Percentiles rank a stretch among this genome's conserved stretches.
These are phyloP conservation scores for Protodeltote pygarga DNA, from an alignment of 2,888 invertebrate genomes.

Conservation along the genomic window DNA sequence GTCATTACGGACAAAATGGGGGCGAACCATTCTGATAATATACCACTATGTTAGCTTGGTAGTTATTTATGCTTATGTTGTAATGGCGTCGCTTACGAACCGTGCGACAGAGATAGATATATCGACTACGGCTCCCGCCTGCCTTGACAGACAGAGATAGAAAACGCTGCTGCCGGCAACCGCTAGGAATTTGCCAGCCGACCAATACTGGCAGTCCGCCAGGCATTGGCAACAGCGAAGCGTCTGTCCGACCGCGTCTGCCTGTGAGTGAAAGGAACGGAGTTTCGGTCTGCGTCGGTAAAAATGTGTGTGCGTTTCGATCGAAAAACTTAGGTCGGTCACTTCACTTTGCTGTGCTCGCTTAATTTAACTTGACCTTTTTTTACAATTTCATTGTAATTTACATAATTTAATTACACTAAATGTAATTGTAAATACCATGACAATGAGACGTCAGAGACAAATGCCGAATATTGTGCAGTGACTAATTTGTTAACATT, in stretches of 20 bases:
- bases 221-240: constrained; percentile 70
- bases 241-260: constrained; percentile 59
- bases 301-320: constrained; percentile 48
- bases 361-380: constrained; percentile 38
- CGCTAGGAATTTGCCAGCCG: constrained; percentile 72
- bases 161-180: constrained; percentile 52
- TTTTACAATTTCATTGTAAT: constrained; percentile 55
- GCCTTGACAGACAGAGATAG: constrained; percentile 61
- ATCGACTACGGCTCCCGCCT: constrained; percentile 13
- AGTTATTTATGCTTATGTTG: constrained; percentile 53
- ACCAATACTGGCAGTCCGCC: constrained; percentile 76
- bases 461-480: constrained; percentile 20
- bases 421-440: constrained; percentile 44
- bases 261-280: constrained; percentile 72
- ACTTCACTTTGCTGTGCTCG: constrained; percentile 29
- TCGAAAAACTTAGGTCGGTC: constrained; percentile 47
- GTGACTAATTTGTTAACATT: constrained; percentile 27
- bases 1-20: constrained; percentile 62
- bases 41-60: constrained; percentile 48
- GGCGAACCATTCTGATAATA: constrained; percentile 67
- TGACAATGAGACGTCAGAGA: constrained; percentile 32
- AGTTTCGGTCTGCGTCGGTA: constrained; percentile 59
- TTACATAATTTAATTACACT: constrained; percentile 61
- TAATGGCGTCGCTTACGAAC: constrained; percentile 34
- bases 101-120: constrained; percentile 48